Conservation (phyloP, 2,888 invertebrate species). For the Xanthorhoe spadicearia region DNA sequence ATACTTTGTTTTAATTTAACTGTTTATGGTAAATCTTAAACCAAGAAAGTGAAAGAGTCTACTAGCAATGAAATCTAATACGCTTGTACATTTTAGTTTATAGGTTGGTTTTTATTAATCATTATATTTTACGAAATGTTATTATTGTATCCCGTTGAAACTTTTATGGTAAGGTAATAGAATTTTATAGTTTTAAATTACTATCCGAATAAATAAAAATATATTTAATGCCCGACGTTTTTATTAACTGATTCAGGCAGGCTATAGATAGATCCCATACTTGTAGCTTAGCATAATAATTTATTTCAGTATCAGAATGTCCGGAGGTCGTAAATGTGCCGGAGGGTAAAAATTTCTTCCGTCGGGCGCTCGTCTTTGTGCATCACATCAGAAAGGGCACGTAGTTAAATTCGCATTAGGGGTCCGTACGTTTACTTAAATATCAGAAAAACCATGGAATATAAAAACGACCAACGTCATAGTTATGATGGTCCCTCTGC, state of each 20-base stretch:
- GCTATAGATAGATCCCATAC: background rate
- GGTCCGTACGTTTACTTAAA: slow-evolving; percentile 15
- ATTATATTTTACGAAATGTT: too few species aligned
- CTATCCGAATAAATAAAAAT: too few species aligned
- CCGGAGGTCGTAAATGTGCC: slow-evolving; percentile 18
- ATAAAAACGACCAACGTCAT: slow-evolving; percentile 19
- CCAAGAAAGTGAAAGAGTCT: too few species aligned
- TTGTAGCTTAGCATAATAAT: background rate
- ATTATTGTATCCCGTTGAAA: too few species aligned
- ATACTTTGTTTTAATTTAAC: too few species aligned
- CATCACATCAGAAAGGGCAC: slow-evolving; percentile 31
- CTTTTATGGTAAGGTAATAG: too few species aligned
- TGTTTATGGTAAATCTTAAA: too few species aligned
- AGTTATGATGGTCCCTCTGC: background rate
- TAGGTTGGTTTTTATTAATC: too few species aligned
- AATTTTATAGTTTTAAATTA: background rate
- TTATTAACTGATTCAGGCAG: background rate
- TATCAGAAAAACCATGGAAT: slow-evolving; percentile 33
- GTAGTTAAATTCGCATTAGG: slow-evolving; percentile 44
- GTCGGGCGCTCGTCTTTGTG: slow-evolving; percentile 20
- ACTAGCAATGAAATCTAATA: too few species aligned
- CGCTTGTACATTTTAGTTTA: too few species aligned
- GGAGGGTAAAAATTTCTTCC: slow-evolving; percentile 7
- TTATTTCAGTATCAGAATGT: slow-evolving; percentile 6
- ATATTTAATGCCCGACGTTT: background rate